Base-by-base conservation (phyloP, 2,888 invertebrate genomes). In the Sceliomorpha sp. region DNA sequence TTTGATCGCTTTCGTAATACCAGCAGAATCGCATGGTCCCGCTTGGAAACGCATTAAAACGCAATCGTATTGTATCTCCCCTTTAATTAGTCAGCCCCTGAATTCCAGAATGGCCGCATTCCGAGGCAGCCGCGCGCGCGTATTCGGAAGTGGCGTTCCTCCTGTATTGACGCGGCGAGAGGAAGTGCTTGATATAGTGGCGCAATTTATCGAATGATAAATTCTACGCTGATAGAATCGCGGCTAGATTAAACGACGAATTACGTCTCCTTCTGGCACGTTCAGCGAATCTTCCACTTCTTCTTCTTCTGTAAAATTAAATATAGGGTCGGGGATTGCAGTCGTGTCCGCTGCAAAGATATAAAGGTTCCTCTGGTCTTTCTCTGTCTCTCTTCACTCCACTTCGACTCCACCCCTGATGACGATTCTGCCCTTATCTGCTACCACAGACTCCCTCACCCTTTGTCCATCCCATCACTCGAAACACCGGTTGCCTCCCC, bases 151-250 rank as follows among this genome's bases (percentile, higher is more conserved):
- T 72, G 72, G 73, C 75, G 58, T 39, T 51, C 73, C 67, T 75
- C 64, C 72, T 62, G 77, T 76, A 79, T 77, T 76, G 82, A 81
- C 78, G 75, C 55, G 74, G 72, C 60, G 67, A 73, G 69, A 75
- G 77, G 77, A 80, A 80, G 80, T 79, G 71, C 73, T 75, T 79
- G 83, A 82, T 81, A 82, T 79, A 82, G 68, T 73, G 75, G 76
- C 50, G 80, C 82, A 85, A 87, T 87, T 87, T 86, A 86, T 86
- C 84, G 85, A 87, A 87, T 86, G 87, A 87, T 88, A 86, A 85
- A 88, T 87, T 86, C 79, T 79, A 67, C 70, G 66, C 70, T 81
- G 87, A 87, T 88, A 84, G 87, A 80, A 87, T 85, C 86, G 79
- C 81, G 81, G 83, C 84, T 85, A 83, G 86, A 86, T 88, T 87